phyloP scores from a whole-genome alignment of 1,140 invertebrate species.

The Lepeophtheirus salmonis region DNA sequence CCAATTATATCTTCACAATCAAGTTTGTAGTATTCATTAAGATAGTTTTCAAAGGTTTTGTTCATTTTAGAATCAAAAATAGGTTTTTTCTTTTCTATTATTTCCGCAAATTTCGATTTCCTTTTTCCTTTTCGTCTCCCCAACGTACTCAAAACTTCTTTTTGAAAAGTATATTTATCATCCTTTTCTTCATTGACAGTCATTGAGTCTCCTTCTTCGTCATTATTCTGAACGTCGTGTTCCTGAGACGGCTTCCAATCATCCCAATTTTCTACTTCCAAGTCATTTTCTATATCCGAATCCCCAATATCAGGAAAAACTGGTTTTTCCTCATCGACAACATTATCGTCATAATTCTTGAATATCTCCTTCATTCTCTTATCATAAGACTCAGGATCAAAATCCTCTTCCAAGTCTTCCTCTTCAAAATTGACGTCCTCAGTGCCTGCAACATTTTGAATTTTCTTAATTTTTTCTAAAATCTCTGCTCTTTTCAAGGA shows the following conservation, averaged over 20 bases:
- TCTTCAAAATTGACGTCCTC: slow-evolving; percentile 33
- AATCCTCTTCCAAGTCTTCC: slow-evolving; percentile 58
- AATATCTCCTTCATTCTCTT: slow-evolving; percentile 37
- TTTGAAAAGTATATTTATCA: slow-evolving; percentile 24
- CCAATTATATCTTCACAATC: slow-evolving; percentile 86
- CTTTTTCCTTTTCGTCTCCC: slow-evolving; percentile 32
- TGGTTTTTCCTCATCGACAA: slow-evolving; percentile 28
- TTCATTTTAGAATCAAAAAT: slow-evolving; percentile 51
- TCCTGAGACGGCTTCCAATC: slow-evolving; percentile 3
- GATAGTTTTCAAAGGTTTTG: slow-evolving; percentile 62
- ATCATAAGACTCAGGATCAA: slow-evolving; percentile 76
- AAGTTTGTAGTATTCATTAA: slow-evolving; percentile 81
- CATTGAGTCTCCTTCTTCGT: slow-evolving; percentile 39
- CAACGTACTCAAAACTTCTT: slow-evolving; percentile 37
- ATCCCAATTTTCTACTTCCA: slow-evolving; percentile 15
- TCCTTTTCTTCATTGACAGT: slow-evolving; percentile 61
- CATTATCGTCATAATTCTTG: slow-evolving; percentile 39
- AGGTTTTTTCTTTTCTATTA: slow-evolving; percentile 48
- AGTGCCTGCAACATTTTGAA: slow-evolving; percentile 72
- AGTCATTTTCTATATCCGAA: not conserved
- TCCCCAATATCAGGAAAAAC: slow-evolving; percentile 5
- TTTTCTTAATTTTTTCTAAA: slow-evolving; percentile 59
- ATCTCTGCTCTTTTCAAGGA: slow-evolving; percentile 74
- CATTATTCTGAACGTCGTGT: not conserved
- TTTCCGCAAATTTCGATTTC: slow-evolving; percentile 42